Conservation (phyloP, 2,888 invertebrate genomes). For the Bugulina stolonifera region DNA sequence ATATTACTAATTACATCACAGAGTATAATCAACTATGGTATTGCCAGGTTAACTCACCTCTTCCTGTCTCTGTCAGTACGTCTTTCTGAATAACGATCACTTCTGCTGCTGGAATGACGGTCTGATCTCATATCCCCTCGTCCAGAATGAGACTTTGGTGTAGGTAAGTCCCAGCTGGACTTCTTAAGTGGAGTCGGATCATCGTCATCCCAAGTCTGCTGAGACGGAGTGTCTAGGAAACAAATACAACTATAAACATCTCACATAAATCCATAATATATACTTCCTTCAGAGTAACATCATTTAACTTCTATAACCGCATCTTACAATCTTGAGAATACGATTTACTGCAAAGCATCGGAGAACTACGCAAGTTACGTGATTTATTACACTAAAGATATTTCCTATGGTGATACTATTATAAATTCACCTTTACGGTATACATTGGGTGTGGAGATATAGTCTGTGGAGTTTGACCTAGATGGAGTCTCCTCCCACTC, state of each 20-base stretch:
- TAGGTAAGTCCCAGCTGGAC: constrained; percentile 89
- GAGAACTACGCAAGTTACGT: too few relatives aligned
- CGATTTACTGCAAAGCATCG: too few relatives aligned
- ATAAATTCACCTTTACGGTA: constrained; percentile 55
- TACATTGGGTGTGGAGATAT: constrained; percentile 75
- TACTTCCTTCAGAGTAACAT: too few relatives aligned
- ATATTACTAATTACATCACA: too few relatives aligned
- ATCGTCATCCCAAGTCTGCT: constrained; percentile 59
- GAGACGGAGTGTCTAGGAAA: constrained; percentile 61
- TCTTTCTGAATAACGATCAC: constrained; percentile 32
- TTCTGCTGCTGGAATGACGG: background rate
- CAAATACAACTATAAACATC: too few relatives aligned
- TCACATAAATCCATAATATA: too few relatives aligned
- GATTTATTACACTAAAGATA: too few relatives aligned
- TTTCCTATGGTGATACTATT: too few relatives aligned
- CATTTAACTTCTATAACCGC: too few relatives aligned
- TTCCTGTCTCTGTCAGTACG: constrained; percentile 30
- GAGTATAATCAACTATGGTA: too few relatives aligned
- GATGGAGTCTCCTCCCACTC: constrained; percentile 50
- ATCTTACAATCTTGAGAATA: too few relatives aligned
- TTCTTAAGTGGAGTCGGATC: constrained; percentile 49
- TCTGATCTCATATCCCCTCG: background rate
- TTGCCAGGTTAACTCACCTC: too few relatives aligned
- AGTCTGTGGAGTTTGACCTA: constrained; percentile 62
- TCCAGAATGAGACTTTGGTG: constrained; percentile 58